Conservation (phyloP, 64 coral and sea anemone species). For the Trachythela sp. region DNA sequence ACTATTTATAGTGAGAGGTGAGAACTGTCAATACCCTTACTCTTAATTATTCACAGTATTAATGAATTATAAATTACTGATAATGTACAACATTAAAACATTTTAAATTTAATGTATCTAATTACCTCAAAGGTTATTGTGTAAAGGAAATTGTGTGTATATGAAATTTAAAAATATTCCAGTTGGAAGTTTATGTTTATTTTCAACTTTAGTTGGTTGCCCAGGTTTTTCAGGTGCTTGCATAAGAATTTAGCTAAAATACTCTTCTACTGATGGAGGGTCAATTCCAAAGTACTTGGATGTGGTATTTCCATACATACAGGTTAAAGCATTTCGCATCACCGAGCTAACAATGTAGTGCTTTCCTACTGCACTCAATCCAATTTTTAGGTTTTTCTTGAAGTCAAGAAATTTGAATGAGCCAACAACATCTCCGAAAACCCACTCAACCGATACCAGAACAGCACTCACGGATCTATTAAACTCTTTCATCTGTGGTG, state of each 20-base stretch:
- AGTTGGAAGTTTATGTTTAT: neutral
- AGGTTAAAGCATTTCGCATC: slow-evolving; percentile 58
- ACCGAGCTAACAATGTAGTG: slow-evolving; percentile 56
- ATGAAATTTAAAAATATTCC: neutral
- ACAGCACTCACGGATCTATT: slow-evolving; percentile 56
- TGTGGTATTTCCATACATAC: neutral
- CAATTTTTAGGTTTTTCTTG: no score
- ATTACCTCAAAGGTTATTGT: no score
- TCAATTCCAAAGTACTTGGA: neutral
- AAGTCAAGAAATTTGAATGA: slow-evolving; percentile 44
- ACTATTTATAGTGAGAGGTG: no score
- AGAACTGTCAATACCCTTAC: no score
- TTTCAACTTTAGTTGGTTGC: neutral
- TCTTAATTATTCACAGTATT: no score
- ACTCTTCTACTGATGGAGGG: neutral
- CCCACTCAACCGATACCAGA: slow-evolving; percentile 52
- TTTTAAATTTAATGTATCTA: no score
- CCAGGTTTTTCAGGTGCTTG: neutral
- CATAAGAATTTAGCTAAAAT: neutral
- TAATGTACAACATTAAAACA: no score
- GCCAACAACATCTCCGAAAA: slow-evolving; percentile 52
- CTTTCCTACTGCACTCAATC: slow-evolving; percentile 50
- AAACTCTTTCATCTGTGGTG: slow-evolving; percentile 51
- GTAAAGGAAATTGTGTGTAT: neutral
- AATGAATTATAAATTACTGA: no score